Evolutionary conservation across 2,888 invertebrate species (phyloP).

Genomic region (Schizaphis graminum): DNA sequence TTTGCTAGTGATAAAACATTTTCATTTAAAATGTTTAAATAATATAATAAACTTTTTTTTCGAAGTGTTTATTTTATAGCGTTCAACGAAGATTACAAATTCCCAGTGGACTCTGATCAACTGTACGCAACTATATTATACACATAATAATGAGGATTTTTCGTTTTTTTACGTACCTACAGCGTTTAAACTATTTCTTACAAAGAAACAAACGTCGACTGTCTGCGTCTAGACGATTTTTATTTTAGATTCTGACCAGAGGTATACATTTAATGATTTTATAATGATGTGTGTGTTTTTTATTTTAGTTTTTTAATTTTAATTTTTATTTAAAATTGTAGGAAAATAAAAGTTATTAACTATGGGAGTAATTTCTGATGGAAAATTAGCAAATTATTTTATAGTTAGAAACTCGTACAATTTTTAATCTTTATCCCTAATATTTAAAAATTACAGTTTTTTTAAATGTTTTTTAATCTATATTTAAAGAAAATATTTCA

Average conservation of each 20-base stretch:
- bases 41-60: constrained; percentile 39
- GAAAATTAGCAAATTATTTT: no score
- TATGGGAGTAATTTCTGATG: no score
- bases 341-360: no score
- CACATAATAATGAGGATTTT: neutral
- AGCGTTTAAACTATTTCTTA: neutral
- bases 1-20: constrained; percentile 22
- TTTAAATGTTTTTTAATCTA: no score
- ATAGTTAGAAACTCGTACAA: no score
- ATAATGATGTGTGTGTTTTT: no score
- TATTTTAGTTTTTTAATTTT: no score
- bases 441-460: no score
- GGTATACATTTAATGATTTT: no score
- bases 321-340: no score
- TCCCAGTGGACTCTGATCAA: neutral
- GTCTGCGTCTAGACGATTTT: neutral
- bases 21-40: constrained; percentile 48
- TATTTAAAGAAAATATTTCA: no score
- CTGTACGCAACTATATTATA: neutral
- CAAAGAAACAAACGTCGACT: neutral
- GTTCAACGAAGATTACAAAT: constrained; percentile 6
- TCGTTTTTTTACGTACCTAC: neutral
- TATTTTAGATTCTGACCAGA: neutral
- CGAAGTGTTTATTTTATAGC: neutral
- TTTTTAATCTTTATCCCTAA: no score